Evolutionary conservation across 2,797 vertebrate genomes (phyloP).

Genomic region (Lophotriccus pileatus): DNA sequence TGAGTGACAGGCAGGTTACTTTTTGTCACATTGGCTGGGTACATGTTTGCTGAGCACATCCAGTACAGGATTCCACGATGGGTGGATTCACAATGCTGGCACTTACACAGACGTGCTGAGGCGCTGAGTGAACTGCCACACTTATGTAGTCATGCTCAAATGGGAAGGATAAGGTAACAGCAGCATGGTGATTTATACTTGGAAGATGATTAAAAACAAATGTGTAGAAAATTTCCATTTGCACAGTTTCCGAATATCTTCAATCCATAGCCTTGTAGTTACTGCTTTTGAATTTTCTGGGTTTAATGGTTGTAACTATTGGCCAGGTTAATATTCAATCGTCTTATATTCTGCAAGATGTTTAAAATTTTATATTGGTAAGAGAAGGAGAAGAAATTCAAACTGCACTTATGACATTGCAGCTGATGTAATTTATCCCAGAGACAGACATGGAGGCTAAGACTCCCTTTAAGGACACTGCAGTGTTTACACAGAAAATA

Average conservation of each 20-base stretch:
- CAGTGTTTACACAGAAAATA: slow-evolving; percentile 21
- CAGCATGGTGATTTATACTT: background rate
- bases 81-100: background rate
- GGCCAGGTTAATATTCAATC: background rate
- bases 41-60: background rate
- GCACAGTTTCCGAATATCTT: background rate
- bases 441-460: background rate
- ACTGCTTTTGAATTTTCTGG: background rate
- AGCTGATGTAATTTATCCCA: background rate
- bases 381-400: background rate
- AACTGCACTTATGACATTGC: background rate
- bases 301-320: background rate
- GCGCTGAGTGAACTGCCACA: background rate
- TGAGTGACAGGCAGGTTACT: background rate
- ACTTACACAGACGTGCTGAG: background rate
- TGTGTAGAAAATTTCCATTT: background rate
- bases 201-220: background rate
- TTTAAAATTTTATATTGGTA: background rate
- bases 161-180: background rate
- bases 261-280: background rate
- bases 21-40: background rate
- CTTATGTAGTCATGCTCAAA: background rate
- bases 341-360: background rate
- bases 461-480: background rate
- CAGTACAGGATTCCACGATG: fast-evolving